A percentile compares a stretch with the other conserved stretches of the same genome.
These are phyloP conservation scores for Synergus laeviventris DNA, from an alignment of 2,888 invertebrate genomes.

Conservation along the genomic window DNA sequence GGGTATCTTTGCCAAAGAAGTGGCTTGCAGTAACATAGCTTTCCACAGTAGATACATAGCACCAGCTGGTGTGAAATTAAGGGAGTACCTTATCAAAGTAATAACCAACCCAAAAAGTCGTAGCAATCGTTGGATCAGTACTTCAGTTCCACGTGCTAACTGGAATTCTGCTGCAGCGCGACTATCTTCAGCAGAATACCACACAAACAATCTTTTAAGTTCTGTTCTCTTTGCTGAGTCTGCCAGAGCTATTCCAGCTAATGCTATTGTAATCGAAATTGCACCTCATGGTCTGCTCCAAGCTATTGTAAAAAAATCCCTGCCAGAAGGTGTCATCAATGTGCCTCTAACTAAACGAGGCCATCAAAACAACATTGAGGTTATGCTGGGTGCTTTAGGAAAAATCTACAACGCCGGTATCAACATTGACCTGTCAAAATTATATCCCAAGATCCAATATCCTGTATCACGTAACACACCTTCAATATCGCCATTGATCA, in stretches of 20 bases:
- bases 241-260: slow-evolving; percentile 85
- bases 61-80: slow-evolving; percentile 83
- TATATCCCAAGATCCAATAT: slow-evolving; percentile 77
- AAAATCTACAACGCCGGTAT: slow-evolving; percentile 78
- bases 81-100: slow-evolving; percentile 81
- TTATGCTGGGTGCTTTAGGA: slow-evolving; percentile 75
- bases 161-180: slow-evolving; percentile 84
- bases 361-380: slow-evolving; percentile 71
- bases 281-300: slow-evolving; percentile 94
- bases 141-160: slow-evolving; percentile 84
- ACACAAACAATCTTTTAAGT: slow-evolving; percentile 89
- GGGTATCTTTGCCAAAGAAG: slow-evolving; percentile 88
- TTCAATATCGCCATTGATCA: slow-evolving; percentile 76
- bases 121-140: slow-evolving; percentile 88
- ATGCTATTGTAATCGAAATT: slow-evolving; percentile 91
- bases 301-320: slow-evolving; percentile 88
- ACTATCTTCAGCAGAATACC: slow-evolving; percentile 90
- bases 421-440: slow-evolving; percentile 76
- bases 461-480: slow-evolving; percentile 79
- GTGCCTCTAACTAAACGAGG: slow-evolving; percentile 86
- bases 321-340: slow-evolving; percentile 83
- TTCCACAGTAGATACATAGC: slow-evolving; percentile 92
- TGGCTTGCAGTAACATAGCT: slow-evolving; percentile 91
- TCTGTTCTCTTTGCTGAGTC: slow-evolving; percentile 88
- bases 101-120: slow-evolving; percentile 83